Percentiles rank a stretch among this genome's conserved stretches.
Conservation (phyloP, 2,888 invertebrate genomes). For the Bugulina stolonifera region DNA sequence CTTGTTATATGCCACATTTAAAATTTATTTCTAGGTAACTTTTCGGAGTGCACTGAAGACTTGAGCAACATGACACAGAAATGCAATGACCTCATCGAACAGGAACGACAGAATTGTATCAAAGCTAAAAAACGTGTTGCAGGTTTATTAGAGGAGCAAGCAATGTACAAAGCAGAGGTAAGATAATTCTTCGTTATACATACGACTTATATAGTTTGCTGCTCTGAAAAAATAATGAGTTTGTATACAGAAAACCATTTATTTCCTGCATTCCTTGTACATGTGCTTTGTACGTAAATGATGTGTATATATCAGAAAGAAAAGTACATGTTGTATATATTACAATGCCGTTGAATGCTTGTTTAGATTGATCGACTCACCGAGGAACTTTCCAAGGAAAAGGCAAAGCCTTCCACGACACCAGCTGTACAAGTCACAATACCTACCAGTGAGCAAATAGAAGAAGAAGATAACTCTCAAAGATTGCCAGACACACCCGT, state of each 20-base stretch:
- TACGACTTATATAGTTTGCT: too few species aligned
- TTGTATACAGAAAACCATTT: too few species aligned
- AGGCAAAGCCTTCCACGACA: background rate
- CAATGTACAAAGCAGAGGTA: conserved; percentile 6
- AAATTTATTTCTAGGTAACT: background rate
- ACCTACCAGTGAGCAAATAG: background rate
- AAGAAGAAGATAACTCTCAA: background rate
- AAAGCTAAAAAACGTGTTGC: background rate
- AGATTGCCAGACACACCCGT: background rate
- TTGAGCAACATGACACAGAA: background rate
- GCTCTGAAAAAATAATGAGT: too few species aligned
- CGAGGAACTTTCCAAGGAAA: background rate
- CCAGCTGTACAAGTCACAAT: background rate
- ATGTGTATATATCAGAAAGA: too few species aligned
- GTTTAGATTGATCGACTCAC: too few species aligned
- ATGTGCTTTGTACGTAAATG: too few species aligned
- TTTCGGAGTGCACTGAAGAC: background rate
- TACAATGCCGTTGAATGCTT: too few species aligned
- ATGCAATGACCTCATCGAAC: background rate
- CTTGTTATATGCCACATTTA: background rate
- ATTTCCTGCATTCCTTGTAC: too few species aligned
- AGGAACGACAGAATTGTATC: background rate
- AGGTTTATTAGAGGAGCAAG: background rate
- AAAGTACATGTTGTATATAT: too few species aligned
- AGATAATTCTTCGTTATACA: too few species aligned